phyloP scores from a whole-genome alignment of 2,888 invertebrate genomes.

The Drosophila nr. perissopoda region DNA sequence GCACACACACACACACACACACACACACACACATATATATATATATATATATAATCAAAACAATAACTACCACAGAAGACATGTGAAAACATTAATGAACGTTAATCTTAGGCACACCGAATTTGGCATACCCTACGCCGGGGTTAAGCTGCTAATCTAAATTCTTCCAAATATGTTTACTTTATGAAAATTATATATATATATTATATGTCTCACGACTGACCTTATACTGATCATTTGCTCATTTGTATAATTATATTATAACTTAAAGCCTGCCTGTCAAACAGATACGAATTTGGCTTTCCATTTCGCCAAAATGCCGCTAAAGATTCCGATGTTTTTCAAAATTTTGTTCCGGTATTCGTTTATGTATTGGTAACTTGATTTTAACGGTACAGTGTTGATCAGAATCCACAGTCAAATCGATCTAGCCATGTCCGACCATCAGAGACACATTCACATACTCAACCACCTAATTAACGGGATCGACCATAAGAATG shows the following conservation, averaged over 20 bases:
- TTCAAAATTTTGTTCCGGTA: accelerated
- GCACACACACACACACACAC: not conserved
- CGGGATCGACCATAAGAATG: not conserved
- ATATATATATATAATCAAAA: not conserved
- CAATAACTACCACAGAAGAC: not conserved
- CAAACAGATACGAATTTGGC: not conserved
- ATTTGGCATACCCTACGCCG: not conserved
- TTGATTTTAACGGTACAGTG: not conserved
- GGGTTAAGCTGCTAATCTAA: not conserved
- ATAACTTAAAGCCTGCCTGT: not conserved
- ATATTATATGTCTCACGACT: not conserved
- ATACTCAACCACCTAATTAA: not conserved
- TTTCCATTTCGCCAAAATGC: not conserved
- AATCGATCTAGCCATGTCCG: not conserved
- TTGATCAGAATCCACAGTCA: not conserved
- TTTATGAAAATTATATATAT: not conserved
- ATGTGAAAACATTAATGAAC: not conserved
- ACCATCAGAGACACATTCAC: not conserved
- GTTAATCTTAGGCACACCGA: not conserved
- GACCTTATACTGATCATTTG: too few relatives aligned
- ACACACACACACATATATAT: not conserved
- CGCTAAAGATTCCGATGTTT: not conserved
- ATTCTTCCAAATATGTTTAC: not conserved
- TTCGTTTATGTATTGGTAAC: not conserved
- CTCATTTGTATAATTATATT: not conserved